phyloP scores from a whole-genome alignment of 2,888 invertebrate genomes.

The Embidobia sp. region DNA sequence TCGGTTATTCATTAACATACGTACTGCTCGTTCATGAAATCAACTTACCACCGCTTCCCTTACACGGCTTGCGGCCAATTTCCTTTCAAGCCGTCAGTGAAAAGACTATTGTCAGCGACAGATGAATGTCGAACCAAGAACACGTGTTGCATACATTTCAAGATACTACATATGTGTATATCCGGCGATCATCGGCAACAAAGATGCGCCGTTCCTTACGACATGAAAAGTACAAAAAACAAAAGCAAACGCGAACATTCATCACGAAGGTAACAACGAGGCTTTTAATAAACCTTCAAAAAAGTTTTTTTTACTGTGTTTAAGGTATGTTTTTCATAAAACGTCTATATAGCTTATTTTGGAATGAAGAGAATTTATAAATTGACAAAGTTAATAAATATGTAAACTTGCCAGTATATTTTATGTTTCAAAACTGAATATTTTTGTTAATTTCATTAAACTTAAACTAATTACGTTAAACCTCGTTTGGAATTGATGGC shows the following conservation, averaged over 20 bases:
- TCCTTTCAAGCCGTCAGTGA: conserved; percentile 74
- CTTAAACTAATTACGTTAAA: too few relatives aligned
- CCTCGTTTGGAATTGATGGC: too few relatives aligned
- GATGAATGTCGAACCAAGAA: conserved; percentile 78
- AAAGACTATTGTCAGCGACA: conserved; percentile 78
- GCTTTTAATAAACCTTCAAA: conserved; percentile 8
- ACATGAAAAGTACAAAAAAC: conserved; percentile 55
- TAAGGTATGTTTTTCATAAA: too few relatives aligned
- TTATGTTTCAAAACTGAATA: too few relatives aligned
- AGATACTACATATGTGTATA: conserved; percentile 66
- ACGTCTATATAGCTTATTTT: too few relatives aligned
- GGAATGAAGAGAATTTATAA: too few relatives aligned
- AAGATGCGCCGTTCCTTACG: conserved; percentile 33
- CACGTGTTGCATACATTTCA: conserved; percentile 74
- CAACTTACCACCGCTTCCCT: conserved; percentile 71
- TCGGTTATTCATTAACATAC: conserved; percentile 72
- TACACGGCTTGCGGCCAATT: conserved; percentile 73
- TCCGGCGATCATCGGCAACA: conserved; percentile 40
- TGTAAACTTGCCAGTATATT: too few relatives aligned
- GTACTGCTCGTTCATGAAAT: conserved; percentile 72
- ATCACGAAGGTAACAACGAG: background rate
- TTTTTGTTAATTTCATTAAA: too few relatives aligned
- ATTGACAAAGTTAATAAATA: too few relatives aligned
- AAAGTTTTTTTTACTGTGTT: background rate
- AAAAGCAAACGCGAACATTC: conserved; percentile 9